Percentiles rank a stretch among this genome's conserved stretches.
phyloP scores from a whole-genome alignment of 23 tunicate genomes.

The Ascidia mentula region DNA sequence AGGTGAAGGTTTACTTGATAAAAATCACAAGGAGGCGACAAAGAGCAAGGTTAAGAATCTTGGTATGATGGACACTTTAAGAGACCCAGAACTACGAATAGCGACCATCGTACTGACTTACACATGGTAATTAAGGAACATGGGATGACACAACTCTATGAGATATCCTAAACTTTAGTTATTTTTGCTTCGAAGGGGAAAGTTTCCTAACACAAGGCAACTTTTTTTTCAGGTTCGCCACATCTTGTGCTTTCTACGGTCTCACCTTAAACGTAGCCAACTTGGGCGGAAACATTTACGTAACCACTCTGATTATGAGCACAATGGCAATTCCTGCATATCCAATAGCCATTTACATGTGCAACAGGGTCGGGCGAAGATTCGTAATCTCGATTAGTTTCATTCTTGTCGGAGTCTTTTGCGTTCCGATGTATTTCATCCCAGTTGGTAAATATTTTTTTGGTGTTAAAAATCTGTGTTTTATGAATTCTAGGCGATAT shows the following conservation, averaged over 20 bases:
- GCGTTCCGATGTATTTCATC: slow-evolving; percentile 15
- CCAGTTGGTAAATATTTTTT: slow-evolving; percentile 44
- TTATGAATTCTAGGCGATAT: not conserved
- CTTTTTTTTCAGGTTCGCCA: slow-evolving; percentile 34
- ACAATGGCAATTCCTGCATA: slow-evolving; percentile 22
- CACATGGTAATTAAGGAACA: slow-evolving; percentile 4
- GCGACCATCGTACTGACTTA: slow-evolving; percentile 1
- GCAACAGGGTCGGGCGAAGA: slow-evolving; percentile 26
- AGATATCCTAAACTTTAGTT: too few species aligned
- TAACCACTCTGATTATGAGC: slow-evolving; percentile 18
- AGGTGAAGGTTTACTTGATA: not conserved
- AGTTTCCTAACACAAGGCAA: too few species aligned
- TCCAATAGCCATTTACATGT: not conserved
- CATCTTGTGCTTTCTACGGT: slow-evolving; percentile 55
- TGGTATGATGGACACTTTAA: not conserved
- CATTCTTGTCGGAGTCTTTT: slow-evolving; percentile 16
- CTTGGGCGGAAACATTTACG: slow-evolving; percentile 38
- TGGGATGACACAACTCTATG: too few species aligned
- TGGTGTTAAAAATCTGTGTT: too few species aligned
- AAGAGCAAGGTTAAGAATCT: not conserved
- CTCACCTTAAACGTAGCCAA: slow-evolving; percentile 48
- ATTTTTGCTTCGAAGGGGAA: too few species aligned
- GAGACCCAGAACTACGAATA: not conserved
- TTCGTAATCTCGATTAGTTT: not conserved
- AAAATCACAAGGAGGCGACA: not conserved